These are phyloP conservation scores for Cerceris rybyensis DNA, from an alignment of 2,888 invertebrate species.

Conservation along the genomic window DNA sequence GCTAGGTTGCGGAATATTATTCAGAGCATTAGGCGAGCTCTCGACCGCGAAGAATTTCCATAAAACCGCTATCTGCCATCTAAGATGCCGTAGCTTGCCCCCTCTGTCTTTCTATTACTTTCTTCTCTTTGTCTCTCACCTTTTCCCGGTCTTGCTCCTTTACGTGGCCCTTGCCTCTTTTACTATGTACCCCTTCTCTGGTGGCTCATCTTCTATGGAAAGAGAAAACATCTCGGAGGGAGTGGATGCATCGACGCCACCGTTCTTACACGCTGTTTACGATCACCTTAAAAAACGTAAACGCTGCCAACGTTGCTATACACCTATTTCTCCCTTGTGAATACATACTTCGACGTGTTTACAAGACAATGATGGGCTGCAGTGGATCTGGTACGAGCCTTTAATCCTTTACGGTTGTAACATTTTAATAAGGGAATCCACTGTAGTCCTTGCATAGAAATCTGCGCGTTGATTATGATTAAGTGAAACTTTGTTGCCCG, in stretches of 20 bases:
- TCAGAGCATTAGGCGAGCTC: slow-evolving; percentile 78
- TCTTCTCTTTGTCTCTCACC: slow-evolving; percentile 34
- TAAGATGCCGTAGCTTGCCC: slow-evolving; percentile 66
- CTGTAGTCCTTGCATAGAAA: too few relatives aligned
- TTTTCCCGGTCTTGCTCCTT: slow-evolving; percentile 27
- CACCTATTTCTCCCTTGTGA: slow-evolving; percentile 16
- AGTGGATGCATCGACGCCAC: slow-evolving; percentile 40
- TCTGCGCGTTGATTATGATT: too few relatives aligned
- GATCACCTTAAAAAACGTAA: slow-evolving; percentile 50
- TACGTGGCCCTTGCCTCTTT: not conserved
- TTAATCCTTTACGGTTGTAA: not conserved
- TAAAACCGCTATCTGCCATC: slow-evolving; percentile 78
- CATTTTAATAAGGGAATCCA: too few relatives aligned
- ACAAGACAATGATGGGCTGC: slow-evolving; percentile 23
- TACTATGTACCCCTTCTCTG: not conserved
- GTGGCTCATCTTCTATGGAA: slow-evolving; percentile 7
- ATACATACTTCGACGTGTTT: slow-evolving; percentile 40
- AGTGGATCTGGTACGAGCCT: not conserved
- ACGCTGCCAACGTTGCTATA: slow-evolving; percentile 40
- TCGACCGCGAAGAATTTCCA: slow-evolving; percentile 77
- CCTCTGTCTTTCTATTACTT: slow-evolving; percentile 47
- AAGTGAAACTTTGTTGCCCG: too few relatives aligned
- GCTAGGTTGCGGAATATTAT: slow-evolving; percentile 78
- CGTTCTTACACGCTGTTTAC: slow-evolving; percentile 57
- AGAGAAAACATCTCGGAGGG: slow-evolving; percentile 8